Evolutionary conservation across 2,113 vertebrate species (phyloP).

Genomic region (Ranitomeya imitator): DNA sequence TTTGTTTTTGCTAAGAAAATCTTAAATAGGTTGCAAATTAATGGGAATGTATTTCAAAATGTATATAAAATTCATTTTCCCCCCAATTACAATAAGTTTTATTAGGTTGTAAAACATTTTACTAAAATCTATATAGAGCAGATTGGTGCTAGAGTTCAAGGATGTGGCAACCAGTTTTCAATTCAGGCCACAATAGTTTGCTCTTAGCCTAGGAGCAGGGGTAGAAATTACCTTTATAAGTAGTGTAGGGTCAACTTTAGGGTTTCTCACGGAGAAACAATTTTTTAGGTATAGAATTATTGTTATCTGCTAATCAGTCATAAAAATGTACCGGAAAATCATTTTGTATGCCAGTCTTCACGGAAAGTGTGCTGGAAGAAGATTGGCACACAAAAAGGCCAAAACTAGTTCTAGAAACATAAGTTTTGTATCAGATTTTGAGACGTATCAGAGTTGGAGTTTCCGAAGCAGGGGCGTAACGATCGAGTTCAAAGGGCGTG

Average conservation of each 20-base stretch:
- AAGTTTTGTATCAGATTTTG: too few species aligned
- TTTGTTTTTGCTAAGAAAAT: neutral
- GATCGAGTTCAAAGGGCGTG: too few species aligned
- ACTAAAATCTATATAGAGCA: neutral
- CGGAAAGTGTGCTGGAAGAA: too few species aligned
- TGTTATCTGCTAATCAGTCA: neutral
- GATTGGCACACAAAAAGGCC: too few species aligned
- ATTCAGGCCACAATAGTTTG: neutral
- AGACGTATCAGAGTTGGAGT: too few species aligned
- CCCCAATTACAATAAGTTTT: neutral
- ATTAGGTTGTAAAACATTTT: neutral
- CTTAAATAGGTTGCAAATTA: neutral
- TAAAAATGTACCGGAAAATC: neutral
- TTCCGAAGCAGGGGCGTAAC: too few species aligned
- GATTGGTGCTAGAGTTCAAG: neutral
- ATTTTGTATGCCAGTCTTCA: too few species aligned
- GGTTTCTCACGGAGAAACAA: neutral
- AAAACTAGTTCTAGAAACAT: too few species aligned
- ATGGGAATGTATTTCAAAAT: conserved; percentile 24
- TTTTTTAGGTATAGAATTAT: neutral
- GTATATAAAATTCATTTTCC: neutral
- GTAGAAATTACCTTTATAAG: too few species aligned
- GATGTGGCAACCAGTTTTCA: neutral
- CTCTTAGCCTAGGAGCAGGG: too few species aligned
- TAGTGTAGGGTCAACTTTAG: neutral